phyloP scores from a whole-genome alignment of 1,140 invertebrate genomes.

The Neodiprion fabricii region DNA sequence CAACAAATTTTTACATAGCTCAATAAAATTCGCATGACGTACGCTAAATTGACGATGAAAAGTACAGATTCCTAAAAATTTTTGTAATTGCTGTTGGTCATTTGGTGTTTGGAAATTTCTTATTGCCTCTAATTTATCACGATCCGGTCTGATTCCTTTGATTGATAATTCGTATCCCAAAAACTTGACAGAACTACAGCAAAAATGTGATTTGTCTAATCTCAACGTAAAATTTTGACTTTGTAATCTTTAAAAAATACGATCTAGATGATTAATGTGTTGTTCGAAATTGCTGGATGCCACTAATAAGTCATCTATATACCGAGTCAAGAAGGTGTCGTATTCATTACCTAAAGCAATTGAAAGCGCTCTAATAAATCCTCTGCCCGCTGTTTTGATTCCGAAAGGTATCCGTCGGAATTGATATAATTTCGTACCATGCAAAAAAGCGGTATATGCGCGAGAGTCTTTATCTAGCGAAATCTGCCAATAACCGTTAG shows the following conservation, averaged over 20 bases:
- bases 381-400: neutral
- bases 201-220: conserved; percentile 22
- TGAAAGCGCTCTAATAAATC: neutral
- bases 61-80: conserved; percentile 29
- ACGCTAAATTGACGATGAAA: conserved; percentile 29
- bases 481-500: conserved; percentile 34
- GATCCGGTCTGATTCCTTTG: conserved; percentile 14
- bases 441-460: conserved; percentile 30
- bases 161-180: conserved; percentile 20
- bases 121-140: conserved; percentile 23
- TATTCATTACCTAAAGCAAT: conserved; percentile 19
- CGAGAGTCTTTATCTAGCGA: conserved; percentile 14
- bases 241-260: conserved; percentile 16
- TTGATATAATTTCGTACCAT: conserved; percentile 12
- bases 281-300: conserved; percentile 18
- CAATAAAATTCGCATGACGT: conserved; percentile 18
- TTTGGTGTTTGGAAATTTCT: conserved; percentile 21
- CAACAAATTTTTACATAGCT: conserved; percentile 25
- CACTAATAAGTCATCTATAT: conserved; percentile 28
- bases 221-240: conserved; percentile 21
- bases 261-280: conserved; percentile 17
- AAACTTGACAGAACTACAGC: conserved; percentile 20
- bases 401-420: neutral
- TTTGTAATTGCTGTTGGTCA: conserved; percentile 28
- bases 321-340: conserved; percentile 15